Conservation (phyloP, 30 jellyfish, hydroid and myxozoan genomes). For the Aurelia sp. region DNA sequence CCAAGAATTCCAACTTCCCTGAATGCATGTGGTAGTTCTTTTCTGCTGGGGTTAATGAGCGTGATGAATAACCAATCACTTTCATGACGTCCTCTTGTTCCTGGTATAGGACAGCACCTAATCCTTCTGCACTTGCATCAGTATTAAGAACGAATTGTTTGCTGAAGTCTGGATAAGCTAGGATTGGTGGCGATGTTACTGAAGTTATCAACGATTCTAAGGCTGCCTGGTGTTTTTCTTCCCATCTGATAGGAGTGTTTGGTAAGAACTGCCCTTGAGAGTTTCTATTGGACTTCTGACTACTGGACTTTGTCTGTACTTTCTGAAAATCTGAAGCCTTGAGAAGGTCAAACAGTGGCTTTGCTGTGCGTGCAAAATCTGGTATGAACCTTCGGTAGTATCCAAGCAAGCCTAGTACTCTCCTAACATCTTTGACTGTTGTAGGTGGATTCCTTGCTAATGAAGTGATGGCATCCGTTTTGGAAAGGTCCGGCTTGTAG, state of each 20-base stretch:
- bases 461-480: too few species aligned
- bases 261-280: background rate
- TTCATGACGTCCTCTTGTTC: slow-evolving; percentile 1
- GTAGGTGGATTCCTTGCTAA: too few species aligned
- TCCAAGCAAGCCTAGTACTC: slow-evolving; percentile 42
- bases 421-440: slow-evolving; percentile 33
- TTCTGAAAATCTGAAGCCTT: background rate
- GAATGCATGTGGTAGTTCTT: slow-evolving; percentile 28
- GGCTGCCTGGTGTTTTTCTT: too few species aligned
- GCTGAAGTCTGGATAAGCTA: slow-evolving; percentile 24
- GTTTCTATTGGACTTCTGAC: background rate
- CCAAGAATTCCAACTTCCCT: slow-evolving; percentile 25
- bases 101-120: slow-evolving; percentile 21
- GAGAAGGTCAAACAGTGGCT: slow-evolving; percentile 42
- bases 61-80: slow-evolving; percentile 31
- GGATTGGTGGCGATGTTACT: background rate
- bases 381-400: background rate
- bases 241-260: background rate
- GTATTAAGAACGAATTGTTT: slow-evolving; percentile 5
- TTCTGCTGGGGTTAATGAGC: slow-evolving; percentile 23
- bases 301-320: background rate
- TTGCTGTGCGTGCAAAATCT: slow-evolving; percentile 51
- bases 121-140: slow-evolving; percentile 19
- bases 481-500: too few species aligned
- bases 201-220: background rate